These are phyloP conservation scores for Andrena hattorfiana DNA, from an alignment of 2,888 invertebrate genomes.

Conservation along the genomic window DNA sequence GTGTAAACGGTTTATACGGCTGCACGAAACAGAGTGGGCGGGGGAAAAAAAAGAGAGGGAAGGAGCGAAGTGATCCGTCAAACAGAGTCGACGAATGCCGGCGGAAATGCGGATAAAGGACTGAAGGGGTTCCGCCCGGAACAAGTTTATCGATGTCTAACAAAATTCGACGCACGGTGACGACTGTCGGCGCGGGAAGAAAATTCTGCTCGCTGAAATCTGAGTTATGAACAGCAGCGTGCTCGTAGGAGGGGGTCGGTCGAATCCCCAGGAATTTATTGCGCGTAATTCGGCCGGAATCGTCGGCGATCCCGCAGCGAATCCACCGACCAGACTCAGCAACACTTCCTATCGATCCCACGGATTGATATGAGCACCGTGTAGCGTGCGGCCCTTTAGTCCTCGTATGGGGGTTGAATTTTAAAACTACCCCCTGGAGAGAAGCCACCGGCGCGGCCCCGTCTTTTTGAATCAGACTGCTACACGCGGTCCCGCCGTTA, in stretches of 20 bases:
- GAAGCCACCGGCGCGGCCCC: slow-evolving; percentile 55
- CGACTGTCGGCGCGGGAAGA: background rate
- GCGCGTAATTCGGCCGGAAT: slow-evolving; percentile 39
- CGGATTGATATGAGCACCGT: slow-evolving; percentile 83
- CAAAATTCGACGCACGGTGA: background rate
- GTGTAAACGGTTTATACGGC: slow-evolving; percentile 37
- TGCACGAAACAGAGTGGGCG: background rate
- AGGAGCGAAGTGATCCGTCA: slow-evolving; percentile 34
- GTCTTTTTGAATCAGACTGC: slow-evolving; percentile 82
- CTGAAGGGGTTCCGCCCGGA: background rate
- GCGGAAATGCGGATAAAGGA: slow-evolving; percentile 6
- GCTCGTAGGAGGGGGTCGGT: background rate
- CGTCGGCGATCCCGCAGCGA: slow-evolving; percentile 32
- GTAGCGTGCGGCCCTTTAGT: slow-evolving; percentile 75
- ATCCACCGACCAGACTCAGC: slow-evolving; percentile 8
- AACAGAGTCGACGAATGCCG: slow-evolving; percentile 39
- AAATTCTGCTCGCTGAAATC: slow-evolving; percentile 1
- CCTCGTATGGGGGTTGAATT: slow-evolving; percentile 83
- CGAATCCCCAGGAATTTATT: slow-evolving; percentile 23
- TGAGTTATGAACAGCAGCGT: slow-evolving; percentile 27
- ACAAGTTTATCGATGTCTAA: slow-evolving; percentile 14
- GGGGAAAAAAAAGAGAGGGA: background rate
- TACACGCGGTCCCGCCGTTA: slow-evolving; percentile 81
- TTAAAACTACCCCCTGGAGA: slow-evolving; percentile 84
- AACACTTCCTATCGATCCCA: slow-evolving; percentile 70